Evolutionary conservation across 2,113 vertebrate genomes (phyloP), one percentile per base, ranked within the genome.

Genomic region (Macrotus californicus): DNA sequence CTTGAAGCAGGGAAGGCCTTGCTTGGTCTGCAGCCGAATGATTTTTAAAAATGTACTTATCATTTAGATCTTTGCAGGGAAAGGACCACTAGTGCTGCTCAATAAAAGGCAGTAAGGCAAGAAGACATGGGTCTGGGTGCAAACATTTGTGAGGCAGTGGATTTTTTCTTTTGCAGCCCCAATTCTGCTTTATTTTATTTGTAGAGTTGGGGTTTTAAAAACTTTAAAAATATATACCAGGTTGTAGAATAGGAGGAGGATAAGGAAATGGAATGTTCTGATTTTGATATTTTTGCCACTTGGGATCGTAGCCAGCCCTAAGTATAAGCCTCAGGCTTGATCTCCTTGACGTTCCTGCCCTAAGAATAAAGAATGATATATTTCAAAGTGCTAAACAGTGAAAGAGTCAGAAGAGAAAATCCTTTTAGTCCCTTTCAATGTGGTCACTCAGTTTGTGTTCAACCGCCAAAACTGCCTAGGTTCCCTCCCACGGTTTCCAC

Each of bases 261-360:
- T 46, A 70, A 72, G 2, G 2, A 92, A 39, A 36, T 48, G 6
- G 15, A 77, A 77, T 31, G 34, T 73, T 92, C 61, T 77, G 50
- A 77, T 43, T 81, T 89, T 48, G 31, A 76, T 11, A 54, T 89
- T 94, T 87, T 93, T 90, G 13, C 61, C 15, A 67, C 73, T 75
- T 83, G 29, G 34, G 22, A 66, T 83, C 22, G 76, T 19, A 81
- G 43, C 29, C 22, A 89, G n/a, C 16, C 22, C 54, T 72, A 76
- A 59, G 46, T 82, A 66, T 66, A 39, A 83, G 29, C 10, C 34
- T 46, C 31, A 24, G 19, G 16, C 66, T 79, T 92, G 43, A 72
- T 56, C 94, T 86, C 16, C 39, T 82, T 92, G 73, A 94, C 59
- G 85, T 75, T 41, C 88, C 70, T 92, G 66, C n/a, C 24, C 48